Percentiles rank a stretch among this genome's conserved stretches.
Conservation (phyloP, 2,797 vertebrate species). For the Labeo calbasu region DNA sequence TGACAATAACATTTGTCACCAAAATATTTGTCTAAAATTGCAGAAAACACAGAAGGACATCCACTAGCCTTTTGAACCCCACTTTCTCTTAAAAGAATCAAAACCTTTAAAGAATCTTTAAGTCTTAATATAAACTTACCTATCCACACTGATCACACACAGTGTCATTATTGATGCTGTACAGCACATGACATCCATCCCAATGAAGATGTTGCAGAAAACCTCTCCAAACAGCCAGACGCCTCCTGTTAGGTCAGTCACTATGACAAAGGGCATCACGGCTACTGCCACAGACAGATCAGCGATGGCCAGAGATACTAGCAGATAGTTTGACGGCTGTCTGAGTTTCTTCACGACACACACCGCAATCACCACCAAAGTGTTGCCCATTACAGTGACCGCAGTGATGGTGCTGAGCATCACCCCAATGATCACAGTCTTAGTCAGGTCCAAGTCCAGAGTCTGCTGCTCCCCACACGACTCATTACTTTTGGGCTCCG, state of each 20-base stretch:
- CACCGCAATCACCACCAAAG: constrained; percentile 82
- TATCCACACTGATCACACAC: constrained; percentile 85
- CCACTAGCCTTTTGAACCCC: neutral
- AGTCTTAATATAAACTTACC: constrained; percentile 68
- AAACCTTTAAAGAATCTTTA: neutral
- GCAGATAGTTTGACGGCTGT: constrained; percentile 83
- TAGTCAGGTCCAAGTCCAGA: constrained; percentile 42
- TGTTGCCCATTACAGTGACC: constrained; percentile 84
- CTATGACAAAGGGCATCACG: constrained; percentile 84
- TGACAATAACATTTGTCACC: no score
- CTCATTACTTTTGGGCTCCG: constrained; percentile 30
- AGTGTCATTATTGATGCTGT: constrained; percentile 85
- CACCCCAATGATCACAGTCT: constrained; percentile 53
- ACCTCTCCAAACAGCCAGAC: constrained; percentile 83
- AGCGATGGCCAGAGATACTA: constrained; percentile 81
- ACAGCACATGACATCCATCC: constrained; percentile 86
- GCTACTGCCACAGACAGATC: constrained; percentile 81
- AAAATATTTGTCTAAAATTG: neutral
- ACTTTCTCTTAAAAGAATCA: neutral
- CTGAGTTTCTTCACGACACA: constrained; percentile 83
- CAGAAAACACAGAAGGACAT: neutral
- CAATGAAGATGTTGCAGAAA: constrained; percentile 85
- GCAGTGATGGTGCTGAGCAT: constrained; percentile 59
- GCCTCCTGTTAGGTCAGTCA: constrained; percentile 82
- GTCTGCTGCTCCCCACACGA: constrained; percentile 51